Evolutionary conservation across 2,888 invertebrate species (phyloP), one percentile per base, ranked within the genome.

Genomic region (Fragum sueziense): DNA sequence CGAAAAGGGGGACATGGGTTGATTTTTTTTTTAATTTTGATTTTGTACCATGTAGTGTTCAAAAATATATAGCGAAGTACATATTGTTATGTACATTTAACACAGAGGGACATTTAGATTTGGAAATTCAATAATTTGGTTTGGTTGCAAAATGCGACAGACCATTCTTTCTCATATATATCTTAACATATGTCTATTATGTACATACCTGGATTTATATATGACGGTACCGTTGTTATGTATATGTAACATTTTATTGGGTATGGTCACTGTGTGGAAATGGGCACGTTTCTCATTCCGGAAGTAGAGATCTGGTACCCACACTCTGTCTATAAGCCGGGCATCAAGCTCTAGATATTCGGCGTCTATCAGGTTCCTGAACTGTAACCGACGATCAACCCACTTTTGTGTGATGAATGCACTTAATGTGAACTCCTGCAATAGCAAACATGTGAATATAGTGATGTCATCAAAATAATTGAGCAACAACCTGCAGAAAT

Each of bases 221-320:
- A 85, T 72, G 17, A 91, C 85, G 9, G 74, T 80, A 0, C 91
- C 91, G 71, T 91, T 84, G 11, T 84, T 85, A 74, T 88, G 89
- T 0, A 91, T 80, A 57, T 90, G 88, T 52, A 91, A 74, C 89
- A 91, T 88, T 75, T 81, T 85, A 77, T 91, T 91, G 14, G 90
- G 91, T n/a, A 90, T 88, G 0, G 90, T 91, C 27, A 91, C 88
- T 25, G 84, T 83, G 74, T 91, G 91, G 59, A 90, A 89, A 34
- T 86, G 85, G 2, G 90, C 90, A 17, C 80, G 70, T 75, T 91
- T 91, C 70, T 91, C 91, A 75, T 91, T 91, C 31, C 88, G 81
- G 76, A 91, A 89, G 75, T 90, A 89, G 25, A 91, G 84, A 71
- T 91, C 91, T 0, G 91, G 91, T n/a, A 90, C 89, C 91, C 91